Evolutionary conservation across 1,140 invertebrate species (phyloP).

Genomic region (Uloborus diversus): DNA sequence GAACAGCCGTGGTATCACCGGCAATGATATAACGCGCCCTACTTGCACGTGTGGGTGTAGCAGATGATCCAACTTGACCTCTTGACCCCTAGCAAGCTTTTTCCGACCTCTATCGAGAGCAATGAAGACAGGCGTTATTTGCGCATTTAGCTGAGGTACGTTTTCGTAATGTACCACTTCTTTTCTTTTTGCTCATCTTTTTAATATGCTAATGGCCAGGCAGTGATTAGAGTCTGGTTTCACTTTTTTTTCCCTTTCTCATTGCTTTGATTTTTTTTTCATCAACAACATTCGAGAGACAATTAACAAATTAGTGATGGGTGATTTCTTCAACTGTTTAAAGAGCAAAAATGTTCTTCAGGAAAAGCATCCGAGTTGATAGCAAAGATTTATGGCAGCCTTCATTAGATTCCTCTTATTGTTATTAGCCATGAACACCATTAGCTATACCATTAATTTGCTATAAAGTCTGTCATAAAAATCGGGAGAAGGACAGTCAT

Average conservation of each 20-base stretch:
- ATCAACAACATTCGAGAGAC: too few relatives aligned
- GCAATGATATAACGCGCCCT: neutral
- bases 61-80: neutral
- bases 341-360: too few relatives aligned
- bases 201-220: neutral
- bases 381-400: too few relatives aligned
- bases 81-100: neutral
- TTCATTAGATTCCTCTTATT: too few relatives aligned
- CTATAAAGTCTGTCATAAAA: too few relatives aligned
- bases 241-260: neutral
- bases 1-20: neutral
- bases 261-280: too few relatives aligned
- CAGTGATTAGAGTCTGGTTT: neutral
- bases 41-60: constrained; percentile 22
- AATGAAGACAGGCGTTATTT: neutral
- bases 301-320: too few relatives aligned
- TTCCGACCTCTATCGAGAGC: constrained; percentile 6
- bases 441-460: too few relatives aligned
- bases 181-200: neutral
- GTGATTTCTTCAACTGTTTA: too few relatives aligned
- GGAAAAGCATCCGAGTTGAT: too few relatives aligned
- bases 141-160: constrained; percentile 12
- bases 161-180: neutral
- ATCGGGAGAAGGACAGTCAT: too few relatives aligned
- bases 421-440: too few relatives aligned